Percentiles rank a stretch among this genome's conserved stretches.
Conservation (phyloP, 2,113 vertebrate species). For the Ursus arctos region DNA sequence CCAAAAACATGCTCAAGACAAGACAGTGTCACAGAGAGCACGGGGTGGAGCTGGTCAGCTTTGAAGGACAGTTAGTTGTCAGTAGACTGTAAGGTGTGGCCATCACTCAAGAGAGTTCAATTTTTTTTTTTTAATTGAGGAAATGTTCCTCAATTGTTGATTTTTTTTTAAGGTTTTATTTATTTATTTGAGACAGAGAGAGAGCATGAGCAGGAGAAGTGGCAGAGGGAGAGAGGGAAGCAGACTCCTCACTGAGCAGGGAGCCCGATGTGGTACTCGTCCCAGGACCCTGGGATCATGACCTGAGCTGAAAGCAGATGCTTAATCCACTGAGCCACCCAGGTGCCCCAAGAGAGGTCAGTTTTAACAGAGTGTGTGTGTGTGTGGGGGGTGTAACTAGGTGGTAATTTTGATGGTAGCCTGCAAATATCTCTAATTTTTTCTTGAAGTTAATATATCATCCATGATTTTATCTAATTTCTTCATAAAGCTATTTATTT, state of each 20-base stretch:
- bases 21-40: not conserved
- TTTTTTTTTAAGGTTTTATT: too few species aligned
- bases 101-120: not conserved
- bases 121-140: not conserved
- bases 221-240: too few species aligned
- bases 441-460: not conserved
- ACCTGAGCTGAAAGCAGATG: too few species aligned
- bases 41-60: rapidly evolving
- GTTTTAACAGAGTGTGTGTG: not conserved
- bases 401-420: not conserved
- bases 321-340: too few species aligned
- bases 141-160: too few species aligned
- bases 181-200: too few species aligned
- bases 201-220: too few species aligned
- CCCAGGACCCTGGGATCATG: too few species aligned
- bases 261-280: too few species aligned
- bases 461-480: not conserved
- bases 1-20: not conserved
- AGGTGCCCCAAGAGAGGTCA: not conserved
- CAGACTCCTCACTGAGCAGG: too few species aligned
- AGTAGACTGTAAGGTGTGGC: not conserved
- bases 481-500: not conserved
- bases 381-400: not conserved
- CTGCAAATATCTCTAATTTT: not conserved
- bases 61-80: not conserved